Percentiles rank a stretch among this genome's conserved stretches.
These are phyloP conservation scores for Tetramorium alpestre DNA, from an alignment of 1,140 invertebrate species.

Conservation along the genomic window DNA sequence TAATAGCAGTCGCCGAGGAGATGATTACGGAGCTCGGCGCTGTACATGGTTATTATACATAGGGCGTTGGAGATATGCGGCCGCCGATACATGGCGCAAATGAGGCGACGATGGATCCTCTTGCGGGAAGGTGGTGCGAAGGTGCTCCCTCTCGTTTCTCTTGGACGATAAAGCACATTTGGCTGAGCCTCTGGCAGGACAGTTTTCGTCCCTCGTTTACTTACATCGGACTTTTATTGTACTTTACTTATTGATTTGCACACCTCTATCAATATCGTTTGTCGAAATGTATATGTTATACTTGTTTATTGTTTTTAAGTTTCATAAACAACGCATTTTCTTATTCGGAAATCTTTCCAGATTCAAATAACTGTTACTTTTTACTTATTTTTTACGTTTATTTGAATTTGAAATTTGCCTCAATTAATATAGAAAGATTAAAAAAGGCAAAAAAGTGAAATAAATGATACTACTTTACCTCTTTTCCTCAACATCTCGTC, in stretches of 20 bases:
- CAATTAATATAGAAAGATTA: not conserved
- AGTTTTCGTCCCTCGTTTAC: not conserved
- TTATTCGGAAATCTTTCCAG: not conserved
- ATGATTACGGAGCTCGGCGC: conserved; percentile 9
- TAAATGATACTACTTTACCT: not conserved
- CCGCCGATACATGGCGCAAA: conserved; percentile 30
- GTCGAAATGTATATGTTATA: not conserved
- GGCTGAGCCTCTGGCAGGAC: not conserved
- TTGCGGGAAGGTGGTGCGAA: not conserved
- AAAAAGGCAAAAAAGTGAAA: not conserved
- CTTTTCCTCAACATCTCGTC: not conserved
- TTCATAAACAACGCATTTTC: not conserved
- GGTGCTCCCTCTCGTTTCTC: not conserved
- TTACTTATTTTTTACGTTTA: not conserved
- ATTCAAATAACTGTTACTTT: not conserved
- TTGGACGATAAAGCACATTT: conserved; percentile 20
- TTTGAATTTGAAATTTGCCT: not conserved
- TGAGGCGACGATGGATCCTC: conserved; percentile 45
- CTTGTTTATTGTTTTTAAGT: not conserved
- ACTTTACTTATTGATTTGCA: not conserved
- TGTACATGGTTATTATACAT: conserved; percentile 57
- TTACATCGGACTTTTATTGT: not conserved
- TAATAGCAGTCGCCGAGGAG: conserved; percentile 22
- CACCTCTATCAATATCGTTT: not conserved
- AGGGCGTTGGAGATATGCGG: conserved; percentile 22